phyloP scores from a whole-genome alignment of 92 coral and sea anemone genomes.

The Actinostola sp. region DNA sequence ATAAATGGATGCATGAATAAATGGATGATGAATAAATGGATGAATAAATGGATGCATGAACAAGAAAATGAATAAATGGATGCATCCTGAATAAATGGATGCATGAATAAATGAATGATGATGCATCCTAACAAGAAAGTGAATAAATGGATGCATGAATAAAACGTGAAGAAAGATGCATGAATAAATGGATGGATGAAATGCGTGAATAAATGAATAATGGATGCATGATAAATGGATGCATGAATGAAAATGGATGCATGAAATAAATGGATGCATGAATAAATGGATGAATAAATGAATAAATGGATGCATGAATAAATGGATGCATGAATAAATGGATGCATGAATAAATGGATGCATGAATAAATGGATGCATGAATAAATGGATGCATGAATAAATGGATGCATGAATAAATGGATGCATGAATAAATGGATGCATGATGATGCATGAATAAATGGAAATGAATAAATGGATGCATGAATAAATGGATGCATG shows the following conservation, averaged over 20 bases:
- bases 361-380: not conserved
- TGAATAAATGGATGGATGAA: not conserved
- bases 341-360: not conserved
- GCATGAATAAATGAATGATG: not conserved
- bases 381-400: not conserved
- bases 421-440: not conserved
- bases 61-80: not conserved
- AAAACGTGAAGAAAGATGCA: not conserved
- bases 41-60: not conserved
- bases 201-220: no score
- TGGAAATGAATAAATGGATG: not conserved
- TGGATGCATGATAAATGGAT: not conserved
- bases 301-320: not conserved
- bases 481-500: not conserved
- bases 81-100: not conserved
- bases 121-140: not conserved
- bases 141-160: not conserved
- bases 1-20: not conserved
- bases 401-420: not conserved
- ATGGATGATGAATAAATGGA: not conserved
- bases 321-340: not conserved
- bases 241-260: not conserved
- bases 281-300: not conserved
- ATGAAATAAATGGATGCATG: not conserved
- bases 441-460: no score